Evolutionary conservation across 1,140 invertebrate genomes (phyloP).

Genomic region (Adelges cooleyi): DNA sequence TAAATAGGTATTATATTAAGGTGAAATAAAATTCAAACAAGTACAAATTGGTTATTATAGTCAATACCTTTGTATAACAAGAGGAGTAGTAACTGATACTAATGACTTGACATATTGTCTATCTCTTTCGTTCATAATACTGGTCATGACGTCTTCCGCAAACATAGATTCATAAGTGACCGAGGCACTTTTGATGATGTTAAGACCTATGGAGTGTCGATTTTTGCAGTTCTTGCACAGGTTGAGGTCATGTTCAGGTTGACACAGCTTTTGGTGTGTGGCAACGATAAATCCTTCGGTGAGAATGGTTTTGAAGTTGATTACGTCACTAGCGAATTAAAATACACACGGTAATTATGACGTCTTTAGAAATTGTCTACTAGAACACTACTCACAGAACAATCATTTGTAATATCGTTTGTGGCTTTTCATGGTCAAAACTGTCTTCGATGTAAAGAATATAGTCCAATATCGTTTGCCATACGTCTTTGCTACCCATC

Average conservation of each 20-base stretch:
- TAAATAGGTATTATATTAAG: not conserved
- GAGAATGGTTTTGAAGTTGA: not conserved
- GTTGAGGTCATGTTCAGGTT: conserved; percentile 1
- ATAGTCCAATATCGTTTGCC: conserved; percentile 14
- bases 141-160: not conserved
- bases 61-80: conserved; percentile 12
- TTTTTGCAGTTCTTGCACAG: not conserved
- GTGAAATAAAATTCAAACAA: too few relatives aligned
- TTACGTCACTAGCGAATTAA: not conserved
- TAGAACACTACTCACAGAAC: not conserved
- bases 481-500: not conserved
- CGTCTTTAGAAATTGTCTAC: too few relatives aligned
- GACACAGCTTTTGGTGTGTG: conserved; percentile 4
- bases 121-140: conserved; percentile 2
- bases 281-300: not conserved
- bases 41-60: not conserved
- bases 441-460: not conserved
- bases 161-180: not conserved
- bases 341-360: not conserved
- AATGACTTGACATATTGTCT: not conserved
- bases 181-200: not conserved
- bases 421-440: not conserved
- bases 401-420: conserved; percentile 6
- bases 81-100: not conserved
- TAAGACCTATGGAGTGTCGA: not conserved